These are phyloP conservation scores for Acipenser oxyrinchus DNA, from an alignment of 2,797 vertebrate genomes.

Conservation along the genomic window DNA sequence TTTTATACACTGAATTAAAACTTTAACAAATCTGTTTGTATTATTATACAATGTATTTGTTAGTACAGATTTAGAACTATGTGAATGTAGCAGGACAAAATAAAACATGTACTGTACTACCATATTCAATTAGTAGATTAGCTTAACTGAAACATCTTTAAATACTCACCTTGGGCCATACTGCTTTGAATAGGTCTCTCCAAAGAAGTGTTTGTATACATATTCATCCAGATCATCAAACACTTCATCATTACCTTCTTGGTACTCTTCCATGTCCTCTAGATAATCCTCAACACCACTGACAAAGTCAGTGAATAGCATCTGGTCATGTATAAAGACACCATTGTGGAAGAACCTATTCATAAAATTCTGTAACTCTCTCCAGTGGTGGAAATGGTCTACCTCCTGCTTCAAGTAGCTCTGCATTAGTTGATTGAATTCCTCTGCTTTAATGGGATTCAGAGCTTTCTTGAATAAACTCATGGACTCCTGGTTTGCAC, in stretches of 20 bases:
- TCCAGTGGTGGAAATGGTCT: slow-evolving; percentile 83
- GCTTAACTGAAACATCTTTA: background rate
- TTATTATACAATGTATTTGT: too few species aligned
- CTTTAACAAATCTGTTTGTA: too few species aligned
- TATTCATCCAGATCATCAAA: slow-evolving; percentile 83
- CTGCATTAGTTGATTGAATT: slow-evolving; percentile 76
- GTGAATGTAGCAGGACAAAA: background rate
- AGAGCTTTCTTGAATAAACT: slow-evolving; percentile 74
- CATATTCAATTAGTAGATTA: too few species aligned
- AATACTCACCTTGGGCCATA: slow-evolving; percentile 75
- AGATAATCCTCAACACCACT: slow-evolving; percentile 82
- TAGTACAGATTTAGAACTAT: background rate
- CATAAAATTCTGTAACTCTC: slow-evolving; percentile 80
- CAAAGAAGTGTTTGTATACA: slow-evolving; percentile 84
- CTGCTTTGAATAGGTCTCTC: slow-evolving; percentile 60
- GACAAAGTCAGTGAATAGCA: slow-evolving; percentile 92
- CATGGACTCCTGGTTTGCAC: slow-evolving; percentile 76
- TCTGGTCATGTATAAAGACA: slow-evolving; percentile 86
- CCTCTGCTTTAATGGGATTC: slow-evolving; percentile 77
- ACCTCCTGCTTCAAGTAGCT: slow-evolving; percentile 83
- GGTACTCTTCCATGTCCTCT: slow-evolving; percentile 75
- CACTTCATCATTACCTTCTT: slow-evolving; percentile 51
- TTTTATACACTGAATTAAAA: too few species aligned
- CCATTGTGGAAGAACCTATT: slow-evolving; percentile 81
- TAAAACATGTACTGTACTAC: too few species aligned